These are phyloP conservation scores for Leucophenga maculata DNA, from an alignment of 2,888 invertebrate genomes.

Conservation along the genomic window DNA sequence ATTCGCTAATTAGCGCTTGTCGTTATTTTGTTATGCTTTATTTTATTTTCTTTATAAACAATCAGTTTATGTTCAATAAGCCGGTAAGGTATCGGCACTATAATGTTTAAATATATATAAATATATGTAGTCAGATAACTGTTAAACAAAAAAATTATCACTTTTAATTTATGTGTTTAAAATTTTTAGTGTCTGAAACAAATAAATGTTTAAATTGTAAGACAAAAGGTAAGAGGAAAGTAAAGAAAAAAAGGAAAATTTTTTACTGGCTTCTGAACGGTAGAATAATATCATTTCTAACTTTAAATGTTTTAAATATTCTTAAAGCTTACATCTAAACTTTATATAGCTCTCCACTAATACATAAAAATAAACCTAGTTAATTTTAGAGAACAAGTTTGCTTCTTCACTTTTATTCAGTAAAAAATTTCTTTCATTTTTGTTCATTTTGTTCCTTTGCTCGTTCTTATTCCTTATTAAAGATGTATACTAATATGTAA, in stretches of 20 bases:
- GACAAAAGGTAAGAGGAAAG: too few relatives aligned
- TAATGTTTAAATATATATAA: neutral
- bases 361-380: too few relatives aligned
- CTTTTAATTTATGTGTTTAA: slow-evolving; percentile 1
- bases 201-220: neutral
- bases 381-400: too few relatives aligned
- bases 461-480: too few relatives aligned
- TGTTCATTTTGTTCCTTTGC: too few relatives aligned
- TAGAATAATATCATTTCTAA: too few relatives aligned
- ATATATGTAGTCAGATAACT: neutral
- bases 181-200: neutral
- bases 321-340: too few relatives aligned
- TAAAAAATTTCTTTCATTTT: too few relatives aligned
- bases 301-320: too few relatives aligned
- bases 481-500: too few relatives aligned
- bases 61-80: neutral
- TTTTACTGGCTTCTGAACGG: neutral
- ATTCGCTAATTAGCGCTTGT: neutral
- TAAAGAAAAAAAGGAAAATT: neutral
- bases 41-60: neutral
- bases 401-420: too few relatives aligned
- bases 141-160: neutral
- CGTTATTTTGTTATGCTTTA: neutral
- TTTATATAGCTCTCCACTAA: too few relatives aligned
- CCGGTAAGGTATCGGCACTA: neutral